These are phyloP conservation scores for Catocala sponsa DNA, from an alignment of 2,888 invertebrate species.

Conservation along the genomic window DNA sequence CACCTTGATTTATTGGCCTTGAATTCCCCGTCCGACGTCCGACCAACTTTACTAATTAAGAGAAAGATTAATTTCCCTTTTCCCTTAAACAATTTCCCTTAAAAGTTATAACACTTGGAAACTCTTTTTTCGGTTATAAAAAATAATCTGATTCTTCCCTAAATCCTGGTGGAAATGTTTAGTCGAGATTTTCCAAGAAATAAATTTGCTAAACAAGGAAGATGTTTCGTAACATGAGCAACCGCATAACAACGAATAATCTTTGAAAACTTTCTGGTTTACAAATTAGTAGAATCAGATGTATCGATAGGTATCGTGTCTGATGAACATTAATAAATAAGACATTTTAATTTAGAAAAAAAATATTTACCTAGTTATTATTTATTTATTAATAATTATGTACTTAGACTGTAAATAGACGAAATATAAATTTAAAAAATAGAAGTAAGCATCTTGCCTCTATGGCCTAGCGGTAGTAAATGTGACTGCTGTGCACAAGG, in stretches of 20 bases:
- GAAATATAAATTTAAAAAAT: too few relatives aligned
- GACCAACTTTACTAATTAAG: conserved; percentile 86
- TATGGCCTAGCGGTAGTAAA: too few relatives aligned
- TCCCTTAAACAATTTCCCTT: conserved; percentile 82
- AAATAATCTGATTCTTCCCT: conserved; percentile 58
- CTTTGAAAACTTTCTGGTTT: conserved; percentile 5
- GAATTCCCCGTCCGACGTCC: conserved; percentile 74
- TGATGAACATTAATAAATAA: background rate
- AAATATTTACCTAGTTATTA: background rate
- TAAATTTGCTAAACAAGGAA: conserved; percentile 22
- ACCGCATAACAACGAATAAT: conserved; percentile 7
- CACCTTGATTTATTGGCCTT: conserved; percentile 85
- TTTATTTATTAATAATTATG: too few relatives aligned
- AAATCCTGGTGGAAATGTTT: conserved; percentile 26
- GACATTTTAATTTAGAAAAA: background rate
- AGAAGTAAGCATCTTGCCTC: too few relatives aligned
- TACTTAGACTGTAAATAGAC: too few relatives aligned
- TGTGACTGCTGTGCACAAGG: too few relatives aligned
- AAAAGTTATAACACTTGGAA: conserved; percentile 71
- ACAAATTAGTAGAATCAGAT: conserved; percentile 3
- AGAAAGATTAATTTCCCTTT: conserved; percentile 85
- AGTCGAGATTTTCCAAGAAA: conserved; percentile 25
- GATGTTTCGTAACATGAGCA: conserved; percentile 8
- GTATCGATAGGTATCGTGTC: conserved; percentile 1
- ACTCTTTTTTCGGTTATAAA: conserved; percentile 59